phyloP scores from a whole-genome alignment of 23 tunicate genomes.

The Halocynthia aurantium region DNA sequence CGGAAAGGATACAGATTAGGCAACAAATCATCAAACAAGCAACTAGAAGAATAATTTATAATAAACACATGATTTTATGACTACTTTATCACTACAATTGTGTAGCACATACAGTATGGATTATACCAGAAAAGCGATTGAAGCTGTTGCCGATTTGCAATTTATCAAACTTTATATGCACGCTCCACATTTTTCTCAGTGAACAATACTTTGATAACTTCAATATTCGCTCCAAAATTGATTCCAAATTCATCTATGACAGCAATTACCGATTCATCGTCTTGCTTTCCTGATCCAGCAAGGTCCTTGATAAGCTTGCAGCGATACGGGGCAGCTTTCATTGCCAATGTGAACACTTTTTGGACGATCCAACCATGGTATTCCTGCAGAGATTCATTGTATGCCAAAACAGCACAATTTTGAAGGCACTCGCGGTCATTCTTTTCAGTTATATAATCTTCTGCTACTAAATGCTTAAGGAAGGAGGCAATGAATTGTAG shows the following conservation, averaged over 20 bases:
- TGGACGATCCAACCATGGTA: slow-evolving; percentile 86
- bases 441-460: slow-evolving; percentile 43
- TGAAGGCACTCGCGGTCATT: slow-evolving; percentile 46
- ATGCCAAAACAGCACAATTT: slow-evolving; percentile 62
- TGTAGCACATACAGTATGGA: too few species aligned
- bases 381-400: slow-evolving; percentile 51
- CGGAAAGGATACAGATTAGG: too few species aligned
- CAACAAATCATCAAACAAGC: too few species aligned
- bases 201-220: slow-evolving; percentile 41
- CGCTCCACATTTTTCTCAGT: slow-evolving; percentile 60
- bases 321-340: slow-evolving; percentile 78
- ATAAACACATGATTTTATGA: too few species aligned
- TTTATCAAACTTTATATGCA: slow-evolving; percentile 28
- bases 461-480: slow-evolving; percentile 58
- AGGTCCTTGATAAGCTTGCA: slow-evolving; percentile 33
- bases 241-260: slow-evolving; percentile 26
- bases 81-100: too few species aligned
- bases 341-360: slow-evolving; percentile 62
- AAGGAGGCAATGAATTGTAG: slow-evolving; percentile 68
- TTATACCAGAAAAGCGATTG: too few species aligned
- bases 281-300: slow-evolving; percentile 30
- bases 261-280: slow-evolving; percentile 22
- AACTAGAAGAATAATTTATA: too few species aligned
- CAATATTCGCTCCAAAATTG: slow-evolving; percentile 64
- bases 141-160: too few species aligned